These are phyloP conservation scores for Melangyna quadrimaculata DNA, from an alignment of 2,888 invertebrate genomes.

Conservation along the genomic window DNA sequence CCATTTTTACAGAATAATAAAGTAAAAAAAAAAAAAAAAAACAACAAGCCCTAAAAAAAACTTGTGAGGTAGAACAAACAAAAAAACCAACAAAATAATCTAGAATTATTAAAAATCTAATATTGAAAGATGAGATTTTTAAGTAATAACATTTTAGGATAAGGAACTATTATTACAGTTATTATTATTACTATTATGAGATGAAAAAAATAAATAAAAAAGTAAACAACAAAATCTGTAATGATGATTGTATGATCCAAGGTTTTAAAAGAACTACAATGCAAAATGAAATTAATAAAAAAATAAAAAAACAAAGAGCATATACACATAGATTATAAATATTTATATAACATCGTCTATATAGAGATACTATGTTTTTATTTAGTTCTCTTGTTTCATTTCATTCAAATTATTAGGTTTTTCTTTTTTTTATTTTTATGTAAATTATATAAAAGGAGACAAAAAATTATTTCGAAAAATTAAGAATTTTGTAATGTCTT, in stretches of 20 bases:
- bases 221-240: no score
- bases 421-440: constrained; percentile 66
- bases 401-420: constrained; percentile 49
- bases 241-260: constrained; percentile 43
- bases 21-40: constrained; percentile 22
- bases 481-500: constrained; percentile 31
- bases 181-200: constrained; percentile 49
- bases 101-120: constrained; percentile 53
- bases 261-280: constrained; percentile 54
- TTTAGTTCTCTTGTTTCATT: constrained; percentile 60
- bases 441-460: constrained; percentile 58
- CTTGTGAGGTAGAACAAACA: constrained; percentile 32
- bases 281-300: constrained; percentile 11
- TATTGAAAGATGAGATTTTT: constrained; percentile 64
- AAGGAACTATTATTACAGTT: constrained; percentile 68
- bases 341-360: constrained; percentile 51
- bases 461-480: constrained; percentile 62
- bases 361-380: constrained; percentile 56
- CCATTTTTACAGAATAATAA: constrained; percentile 62
- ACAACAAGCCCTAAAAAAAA: constrained; percentile 5
- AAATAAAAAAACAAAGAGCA: constrained; percentile 23
- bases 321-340: constrained; percentile 37
- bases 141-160: constrained; percentile 66
- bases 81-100: constrained; percentile 12
- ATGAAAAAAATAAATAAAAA: constrained; percentile 15